These are phyloP conservation scores for Catajapyx aquilonaris DNA, from an alignment of 1,140 invertebrate species.

Conservation along the genomic window DNA sequence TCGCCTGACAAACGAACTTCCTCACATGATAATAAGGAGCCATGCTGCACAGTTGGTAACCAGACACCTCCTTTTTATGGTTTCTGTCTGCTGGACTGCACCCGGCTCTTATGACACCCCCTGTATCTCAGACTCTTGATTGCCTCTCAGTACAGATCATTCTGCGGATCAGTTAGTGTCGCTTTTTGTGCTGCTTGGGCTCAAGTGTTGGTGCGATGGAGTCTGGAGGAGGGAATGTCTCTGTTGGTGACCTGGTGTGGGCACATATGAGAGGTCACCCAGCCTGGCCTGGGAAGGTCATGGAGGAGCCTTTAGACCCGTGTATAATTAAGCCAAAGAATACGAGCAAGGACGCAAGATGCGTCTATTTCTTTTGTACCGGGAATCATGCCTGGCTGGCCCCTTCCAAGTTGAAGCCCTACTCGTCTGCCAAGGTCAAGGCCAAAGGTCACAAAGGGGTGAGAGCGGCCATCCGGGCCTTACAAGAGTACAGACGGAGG, in stretches of 20 bases:
- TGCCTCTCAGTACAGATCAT: no score
- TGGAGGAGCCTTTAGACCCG: slow-evolving; percentile 1
- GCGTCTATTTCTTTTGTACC: not conserved
- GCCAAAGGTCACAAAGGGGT: slow-evolving; percentile 59
- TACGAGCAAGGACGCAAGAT: not conserved
- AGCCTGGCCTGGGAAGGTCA: slow-evolving; percentile 17
- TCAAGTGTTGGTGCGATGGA: no score
- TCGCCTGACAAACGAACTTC: no score
- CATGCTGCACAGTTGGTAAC: no score
- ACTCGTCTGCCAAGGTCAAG: slow-evolving; percentile 57
- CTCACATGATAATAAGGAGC: no score
- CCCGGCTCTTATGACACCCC: no score
- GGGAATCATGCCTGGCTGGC: slow-evolving; percentile 54
- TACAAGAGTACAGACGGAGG: slow-evolving; percentile 55
- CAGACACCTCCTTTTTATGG: no score
- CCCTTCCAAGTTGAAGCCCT: slow-evolving; percentile 60
- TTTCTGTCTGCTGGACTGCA: no score
- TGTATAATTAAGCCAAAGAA: not conserved
- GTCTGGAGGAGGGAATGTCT: no score
- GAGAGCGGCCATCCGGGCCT: slow-evolving; percentile 64
- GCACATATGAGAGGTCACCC: slow-evolving; percentile 20
- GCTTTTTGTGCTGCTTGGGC: no score
- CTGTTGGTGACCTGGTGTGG: slow-evolving; percentile 15
- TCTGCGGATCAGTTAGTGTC: no score
- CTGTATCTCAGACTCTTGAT: no score